Evolutionary conservation across 2,113 vertebrate genomes (phyloP).

Genomic region (Poicephalus gulielmi): DNA sequence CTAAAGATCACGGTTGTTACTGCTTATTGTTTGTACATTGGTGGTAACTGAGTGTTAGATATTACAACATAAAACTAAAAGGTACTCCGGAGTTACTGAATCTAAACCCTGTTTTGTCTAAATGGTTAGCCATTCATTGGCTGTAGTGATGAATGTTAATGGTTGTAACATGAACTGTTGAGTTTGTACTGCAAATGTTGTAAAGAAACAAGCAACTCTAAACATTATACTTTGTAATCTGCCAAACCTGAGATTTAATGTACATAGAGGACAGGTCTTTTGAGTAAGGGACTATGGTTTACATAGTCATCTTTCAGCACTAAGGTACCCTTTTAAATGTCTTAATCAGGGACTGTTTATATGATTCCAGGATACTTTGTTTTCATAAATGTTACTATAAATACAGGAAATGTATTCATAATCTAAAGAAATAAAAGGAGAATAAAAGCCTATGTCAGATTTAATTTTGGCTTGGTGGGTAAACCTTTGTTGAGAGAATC

Average conservation of each 20-base stretch:
- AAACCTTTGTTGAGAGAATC: neutral
- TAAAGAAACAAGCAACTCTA: neutral
- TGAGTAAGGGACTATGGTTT: neutral
- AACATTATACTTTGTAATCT: neutral
- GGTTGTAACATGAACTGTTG: neutral
- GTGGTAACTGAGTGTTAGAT: neutral
- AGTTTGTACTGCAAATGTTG: neutral
- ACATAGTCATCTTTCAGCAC: neutral
- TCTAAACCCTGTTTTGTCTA: neutral
- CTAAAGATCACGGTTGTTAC: neutral
- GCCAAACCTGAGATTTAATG: neutral
- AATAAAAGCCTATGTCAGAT: neutral
- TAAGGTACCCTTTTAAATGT: neutral
- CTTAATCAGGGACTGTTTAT: neutral
- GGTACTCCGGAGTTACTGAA: neutral
- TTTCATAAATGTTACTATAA: neutral
- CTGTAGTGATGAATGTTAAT: neutral
- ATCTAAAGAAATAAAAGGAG: neutral
- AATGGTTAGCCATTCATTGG: neutral
- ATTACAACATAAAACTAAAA: neutral
- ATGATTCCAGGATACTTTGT: neutral
- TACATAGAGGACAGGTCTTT: neutral
- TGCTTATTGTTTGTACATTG: accelerated
- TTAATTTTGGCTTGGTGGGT: neutral
- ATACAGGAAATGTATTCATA: neutral